Base-by-base conservation (phyloP, 2,888 invertebrate species). In the Nymphalis urticae region DNA sequence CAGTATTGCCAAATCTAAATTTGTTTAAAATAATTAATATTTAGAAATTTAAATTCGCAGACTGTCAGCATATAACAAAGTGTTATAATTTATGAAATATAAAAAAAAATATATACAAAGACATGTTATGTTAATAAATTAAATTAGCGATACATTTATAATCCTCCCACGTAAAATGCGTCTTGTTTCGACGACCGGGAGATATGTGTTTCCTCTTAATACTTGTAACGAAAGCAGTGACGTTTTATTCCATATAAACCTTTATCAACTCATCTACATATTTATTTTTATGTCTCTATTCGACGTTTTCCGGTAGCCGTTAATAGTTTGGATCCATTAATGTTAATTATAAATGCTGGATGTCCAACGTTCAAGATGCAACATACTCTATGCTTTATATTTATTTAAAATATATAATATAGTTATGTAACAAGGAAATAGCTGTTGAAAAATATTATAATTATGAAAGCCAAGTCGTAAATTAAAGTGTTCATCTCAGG, bases 241-340 rank as follows among this genome's bases (percentile, higher is more conserved):
- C 86, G 80, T 78, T 86, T 87, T 85, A 88, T 87, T 82, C 84
- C 82, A 82, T 81, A 87, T 89, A 87, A 89, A 85, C 80, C 72
- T 81, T 87, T 87, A 90, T 90, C 90, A 76, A 75, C 76, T 72
- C 84, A 90, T 92, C 90, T 87, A 89, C 89, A 77, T 87, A 89
- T 89, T 86, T 91, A 91, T 89, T 91, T 90, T 91, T 85, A 92
- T 89, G 91, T 91, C 91, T 92, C 85, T 87, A 92, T 92, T 86
- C 87, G 84, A 81, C 83, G 85, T 85, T 84, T 90, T 90, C 90
- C 91, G 90, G 92, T 92, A 92, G 91, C 92, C 77, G 85, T 89
- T 90, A 91, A 90, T 90, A 92, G 91, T 90, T 87, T 83, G 82
- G 84, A 85, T 81, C 87, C 90, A 90, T 91, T 91, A 90, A 87